A percentile compares a stretch with the other conserved stretches of the same genome.
These are phyloP conservation scores for Calliphora vomitoria DNA, from an alignment of 2,888 invertebrate genomes.

Conservation along the genomic window DNA sequence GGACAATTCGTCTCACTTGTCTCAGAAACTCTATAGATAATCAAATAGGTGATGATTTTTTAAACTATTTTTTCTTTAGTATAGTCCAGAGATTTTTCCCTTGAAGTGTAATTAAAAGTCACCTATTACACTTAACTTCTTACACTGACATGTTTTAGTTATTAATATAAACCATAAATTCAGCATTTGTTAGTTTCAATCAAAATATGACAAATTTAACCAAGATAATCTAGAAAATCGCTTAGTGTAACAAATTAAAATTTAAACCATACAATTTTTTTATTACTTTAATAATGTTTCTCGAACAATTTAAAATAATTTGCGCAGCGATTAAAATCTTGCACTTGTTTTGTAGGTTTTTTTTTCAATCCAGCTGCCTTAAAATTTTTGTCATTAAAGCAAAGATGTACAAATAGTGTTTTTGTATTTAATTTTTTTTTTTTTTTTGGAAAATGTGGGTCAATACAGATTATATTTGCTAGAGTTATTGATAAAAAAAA, in stretches of 20 bases:
- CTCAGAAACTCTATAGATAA: too few relatives aligned
- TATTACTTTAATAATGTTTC: slow-evolving; percentile 17
- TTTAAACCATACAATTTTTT: slow-evolving; percentile 56
- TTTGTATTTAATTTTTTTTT: too few relatives aligned
- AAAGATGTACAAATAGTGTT: slow-evolving; percentile 51
- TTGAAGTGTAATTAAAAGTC: background rate
- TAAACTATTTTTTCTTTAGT: too few relatives aligned
- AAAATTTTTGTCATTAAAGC: slow-evolving; percentile 56
- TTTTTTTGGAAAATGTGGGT: slow-evolving; percentile 50
- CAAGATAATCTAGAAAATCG: slow-evolving; percentile 67
- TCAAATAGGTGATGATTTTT: too few relatives aligned
- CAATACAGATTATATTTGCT: slow-evolving; percentile 48
- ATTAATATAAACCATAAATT: slow-evolving; percentile 18
- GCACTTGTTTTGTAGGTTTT: slow-evolving; percentile 48
- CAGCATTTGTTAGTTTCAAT: slow-evolving; percentile 54
- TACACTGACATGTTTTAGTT: background rate
- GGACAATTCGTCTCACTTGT: too few relatives aligned
- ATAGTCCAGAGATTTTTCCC: too few relatives aligned
- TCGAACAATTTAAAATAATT: slow-evolving; percentile 66
- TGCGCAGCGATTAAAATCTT: slow-evolving; percentile 64
- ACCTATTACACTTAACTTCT: too few relatives aligned
- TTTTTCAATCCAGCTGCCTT: slow-evolving; percentile 10
- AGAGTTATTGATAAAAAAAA: slow-evolving; percentile 48
- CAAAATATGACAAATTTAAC: slow-evolving; percentile 72
- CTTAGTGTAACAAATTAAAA: slow-evolving; percentile 69